Evolutionary conservation across 2,113 vertebrate species (phyloP).

Genomic region (Typhlomys cinereus): DNA sequence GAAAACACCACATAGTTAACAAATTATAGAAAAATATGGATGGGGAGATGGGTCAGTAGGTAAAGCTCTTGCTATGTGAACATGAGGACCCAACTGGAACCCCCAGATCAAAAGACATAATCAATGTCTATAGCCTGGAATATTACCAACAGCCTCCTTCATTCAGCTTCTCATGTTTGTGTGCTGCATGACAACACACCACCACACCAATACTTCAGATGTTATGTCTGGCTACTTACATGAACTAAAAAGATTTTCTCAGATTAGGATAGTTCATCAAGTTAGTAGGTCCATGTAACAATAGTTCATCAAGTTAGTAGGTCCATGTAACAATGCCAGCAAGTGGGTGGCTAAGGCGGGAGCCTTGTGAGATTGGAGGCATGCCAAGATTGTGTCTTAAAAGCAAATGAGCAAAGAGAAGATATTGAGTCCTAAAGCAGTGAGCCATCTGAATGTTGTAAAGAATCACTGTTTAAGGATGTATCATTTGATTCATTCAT

Average conservation of each 20-base stretch:
- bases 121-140: too few species aligned
- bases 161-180: neutral
- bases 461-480: conserved; percentile 22
- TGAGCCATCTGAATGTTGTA: neutral
- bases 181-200: neutral
- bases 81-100: too few species aligned
- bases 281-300: neutral
- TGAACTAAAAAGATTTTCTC: conserved; percentile 7
- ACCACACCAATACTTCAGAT: neutral
- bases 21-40: conserved; percentile 25
- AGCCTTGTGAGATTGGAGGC: neutral
- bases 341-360: too few species aligned
- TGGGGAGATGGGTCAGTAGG: too few species aligned
- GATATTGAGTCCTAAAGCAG: neutral
- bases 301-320: too few species aligned
- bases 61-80: too few species aligned
- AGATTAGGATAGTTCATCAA: neutral
- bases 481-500: conserved; percentile 6
- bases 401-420: neutral
- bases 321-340: too few species aligned
- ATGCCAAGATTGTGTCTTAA: neutral
- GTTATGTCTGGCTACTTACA: neutral
- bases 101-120: too few species aligned
- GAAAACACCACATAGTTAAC: neutral
- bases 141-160: neutral